Evolutionary conservation across 2,113 vertebrate genomes (phyloP).

Genomic region (Pica pica): DNA sequence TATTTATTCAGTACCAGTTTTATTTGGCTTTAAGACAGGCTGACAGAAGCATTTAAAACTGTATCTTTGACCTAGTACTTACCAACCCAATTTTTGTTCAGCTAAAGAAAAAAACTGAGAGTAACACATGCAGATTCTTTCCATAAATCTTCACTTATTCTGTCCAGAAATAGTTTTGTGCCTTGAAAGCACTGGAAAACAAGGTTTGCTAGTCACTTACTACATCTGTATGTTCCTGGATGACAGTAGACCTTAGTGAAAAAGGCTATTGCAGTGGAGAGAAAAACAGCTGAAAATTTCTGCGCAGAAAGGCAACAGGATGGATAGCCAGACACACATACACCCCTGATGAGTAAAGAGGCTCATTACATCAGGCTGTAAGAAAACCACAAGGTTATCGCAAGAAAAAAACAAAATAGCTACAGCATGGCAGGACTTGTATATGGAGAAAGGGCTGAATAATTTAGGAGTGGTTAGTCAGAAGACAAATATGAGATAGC

Average conservation of each 20-base stretch:
- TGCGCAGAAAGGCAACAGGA: not conserved
- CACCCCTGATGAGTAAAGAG: not conserved
- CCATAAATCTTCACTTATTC: not conserved
- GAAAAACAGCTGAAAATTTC: not conserved
- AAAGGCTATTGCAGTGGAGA: not conserved
- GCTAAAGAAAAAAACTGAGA: not conserved
- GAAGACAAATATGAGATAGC: constrained; percentile 8
- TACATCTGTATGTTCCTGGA: not conserved
- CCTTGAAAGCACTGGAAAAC: not conserved
- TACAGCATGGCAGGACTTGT: not conserved
- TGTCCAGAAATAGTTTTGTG: not conserved
- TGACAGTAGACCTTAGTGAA: not conserved
- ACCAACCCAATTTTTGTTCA: not conserved
- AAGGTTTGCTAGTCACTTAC: not conserved
- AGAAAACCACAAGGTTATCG: not conserved
- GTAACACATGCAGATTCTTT: not conserved
- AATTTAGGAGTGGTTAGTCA: constrained; percentile 15
- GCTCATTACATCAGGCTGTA: not conserved
- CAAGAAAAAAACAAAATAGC: not conserved
- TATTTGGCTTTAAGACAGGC: not conserved
- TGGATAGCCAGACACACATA: not conserved
- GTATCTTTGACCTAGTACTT: not conserved
- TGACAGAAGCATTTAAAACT: constrained; percentile 6
- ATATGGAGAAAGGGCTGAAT: not conserved
- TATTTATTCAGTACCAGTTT: not conserved